Conservation (phyloP, 2,888 invertebrate genomes). For the Halictus ligatus region DNA sequence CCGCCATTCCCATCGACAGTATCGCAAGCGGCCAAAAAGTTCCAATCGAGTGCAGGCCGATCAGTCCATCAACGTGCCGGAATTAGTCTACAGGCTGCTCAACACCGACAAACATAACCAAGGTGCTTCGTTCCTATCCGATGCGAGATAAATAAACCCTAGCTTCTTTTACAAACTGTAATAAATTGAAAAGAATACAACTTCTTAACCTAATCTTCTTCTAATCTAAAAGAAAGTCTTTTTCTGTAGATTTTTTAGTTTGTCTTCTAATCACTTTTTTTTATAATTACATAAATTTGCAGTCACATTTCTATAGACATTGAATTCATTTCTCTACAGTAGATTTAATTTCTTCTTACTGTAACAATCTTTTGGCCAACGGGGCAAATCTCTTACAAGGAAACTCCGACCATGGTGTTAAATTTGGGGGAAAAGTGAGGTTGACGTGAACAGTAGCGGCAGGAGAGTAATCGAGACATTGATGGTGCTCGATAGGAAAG, state of each 20-base stretch:
- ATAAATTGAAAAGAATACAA: neutral
- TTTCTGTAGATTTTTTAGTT: too few relatives aligned
- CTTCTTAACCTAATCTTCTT: too few relatives aligned
- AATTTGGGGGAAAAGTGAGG: neutral
- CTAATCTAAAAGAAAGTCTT: too few relatives aligned
- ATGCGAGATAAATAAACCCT: neutral
- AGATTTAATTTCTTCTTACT: neutral
- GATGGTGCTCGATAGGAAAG: neutral
- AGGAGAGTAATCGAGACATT: neutral
- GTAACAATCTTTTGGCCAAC: neutral
- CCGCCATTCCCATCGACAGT: constrained; percentile 23
- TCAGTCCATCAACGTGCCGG: constrained; percentile 40
- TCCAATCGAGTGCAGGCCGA: constrained; percentile 19
- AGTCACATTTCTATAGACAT: neutral
- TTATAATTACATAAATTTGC: neutral
- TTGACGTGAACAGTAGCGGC: neutral
- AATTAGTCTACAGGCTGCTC: constrained; percentile 60
- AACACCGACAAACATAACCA: constrained; percentile 57
- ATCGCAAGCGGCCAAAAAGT: constrained; percentile 40
- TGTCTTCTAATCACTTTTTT: too few relatives aligned
- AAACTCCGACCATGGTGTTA: neutral
- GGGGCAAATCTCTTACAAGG: neutral
- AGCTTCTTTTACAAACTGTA: neutral
- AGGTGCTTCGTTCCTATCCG: constrained; percentile 24
- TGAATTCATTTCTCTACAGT: too few relatives aligned